These are phyloP conservation scores for Echiichthys vipera DNA, from an alignment of 2,797 vertebrate genomes.

Conservation along the genomic window DNA sequence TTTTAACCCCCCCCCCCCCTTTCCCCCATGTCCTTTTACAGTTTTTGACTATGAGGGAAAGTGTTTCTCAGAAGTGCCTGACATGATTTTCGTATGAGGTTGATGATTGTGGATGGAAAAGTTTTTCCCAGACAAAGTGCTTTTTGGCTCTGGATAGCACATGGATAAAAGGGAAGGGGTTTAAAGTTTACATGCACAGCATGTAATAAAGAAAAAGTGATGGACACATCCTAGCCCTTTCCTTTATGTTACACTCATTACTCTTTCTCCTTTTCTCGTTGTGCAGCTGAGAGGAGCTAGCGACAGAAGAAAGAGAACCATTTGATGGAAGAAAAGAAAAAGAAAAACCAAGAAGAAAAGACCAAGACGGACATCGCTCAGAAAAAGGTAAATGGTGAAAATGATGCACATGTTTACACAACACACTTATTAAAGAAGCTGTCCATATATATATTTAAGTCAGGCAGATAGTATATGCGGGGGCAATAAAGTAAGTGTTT, in stretches of 20 bases:
- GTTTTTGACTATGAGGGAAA: constrained; percentile 33
- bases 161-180: constrained; percentile 27
- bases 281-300: constrained; percentile 89
- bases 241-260: constrained; percentile 12
- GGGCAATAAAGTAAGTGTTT: not conserved
- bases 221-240: not conserved
- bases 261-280: constrained; percentile 33
- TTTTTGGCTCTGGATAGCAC: constrained; percentile 20
- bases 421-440: constrained; percentile 52
- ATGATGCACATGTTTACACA: constrained; percentile 85
- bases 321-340: constrained; percentile 99
- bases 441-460: not conserved
- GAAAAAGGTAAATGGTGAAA: constrained; percentile 90
- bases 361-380: constrained; percentile 97
- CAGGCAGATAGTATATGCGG: not conserved
- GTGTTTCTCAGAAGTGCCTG: constrained; percentile 25
- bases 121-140: constrained; percentile 38
- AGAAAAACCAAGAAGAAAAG: constrained; percentile 98
- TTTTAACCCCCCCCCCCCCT: not conserved
- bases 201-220: not conserved
- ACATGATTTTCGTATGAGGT: constrained; percentile 35
- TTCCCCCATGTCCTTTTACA: constrained; percentile 17
- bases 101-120: constrained; percentile 35
- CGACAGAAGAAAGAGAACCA: constrained; percentile 93
- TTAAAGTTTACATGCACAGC: constrained; percentile 15